A percentile compares a stretch with the other conserved stretches of the same genome.
phyloP scores from a whole-genome alignment of 2,113 vertebrate species.

The Phaetusa simplex region DNA sequence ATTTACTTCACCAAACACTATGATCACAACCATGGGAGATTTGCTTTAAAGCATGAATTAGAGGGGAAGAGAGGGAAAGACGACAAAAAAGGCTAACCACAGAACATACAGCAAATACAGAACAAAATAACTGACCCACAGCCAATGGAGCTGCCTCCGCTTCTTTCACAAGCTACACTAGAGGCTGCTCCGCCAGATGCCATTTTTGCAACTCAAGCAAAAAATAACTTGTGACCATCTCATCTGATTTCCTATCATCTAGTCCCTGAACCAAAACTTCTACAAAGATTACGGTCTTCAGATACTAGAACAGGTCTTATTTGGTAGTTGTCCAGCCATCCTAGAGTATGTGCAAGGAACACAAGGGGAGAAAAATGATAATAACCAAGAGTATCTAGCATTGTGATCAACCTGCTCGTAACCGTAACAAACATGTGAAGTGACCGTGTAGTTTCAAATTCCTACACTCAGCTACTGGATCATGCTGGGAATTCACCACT shows the following conservation, averaged over 20 bases:
- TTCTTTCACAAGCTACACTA: background rate
- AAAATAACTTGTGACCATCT: background rate
- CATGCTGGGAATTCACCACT: background rate
- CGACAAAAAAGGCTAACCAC: background rate
- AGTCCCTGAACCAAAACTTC: background rate
- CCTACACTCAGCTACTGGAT: background rate
- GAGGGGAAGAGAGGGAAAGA: background rate
- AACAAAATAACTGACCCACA: background rate
- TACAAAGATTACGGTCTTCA: background rate
- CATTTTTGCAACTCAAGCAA: background rate
- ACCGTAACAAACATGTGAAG: too few species aligned
- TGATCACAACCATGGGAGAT: background rate
- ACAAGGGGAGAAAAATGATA: too few species aligned
- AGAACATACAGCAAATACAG: background rate
- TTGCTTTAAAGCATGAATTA: background rate
- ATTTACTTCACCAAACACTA: background rate
- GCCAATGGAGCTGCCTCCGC: background rate
- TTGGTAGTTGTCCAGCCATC: background rate
- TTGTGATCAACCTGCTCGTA: background rate
- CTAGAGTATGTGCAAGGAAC: background rate
- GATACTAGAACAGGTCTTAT: background rate
- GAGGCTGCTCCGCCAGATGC: background rate
- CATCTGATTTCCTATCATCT: background rate
- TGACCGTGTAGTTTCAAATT: background rate
- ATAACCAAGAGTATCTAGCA: background rate